Percentiles rank a stretch among this genome's conserved stretches.
Evolutionary conservation across 2,888 invertebrate species (phyloP).

Genomic region (Papilio demoleus): DNA sequence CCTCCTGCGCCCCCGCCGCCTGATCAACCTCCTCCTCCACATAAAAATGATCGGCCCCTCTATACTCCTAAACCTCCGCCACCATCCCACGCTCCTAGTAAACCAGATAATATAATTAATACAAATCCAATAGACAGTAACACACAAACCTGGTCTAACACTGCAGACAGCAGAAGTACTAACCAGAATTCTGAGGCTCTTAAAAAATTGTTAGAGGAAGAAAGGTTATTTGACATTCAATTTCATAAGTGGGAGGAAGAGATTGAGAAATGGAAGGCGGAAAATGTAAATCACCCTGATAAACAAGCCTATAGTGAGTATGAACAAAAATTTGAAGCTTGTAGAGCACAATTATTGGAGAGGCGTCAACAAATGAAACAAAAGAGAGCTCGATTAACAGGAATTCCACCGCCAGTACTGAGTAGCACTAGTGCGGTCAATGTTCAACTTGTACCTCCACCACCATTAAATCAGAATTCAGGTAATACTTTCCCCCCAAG

Average conservation of each 20-base stretch:
- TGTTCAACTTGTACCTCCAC: constrained; percentile 53
- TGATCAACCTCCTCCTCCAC: constrained; percentile 66
- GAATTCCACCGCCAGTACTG: constrained; percentile 52
- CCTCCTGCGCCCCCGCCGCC: constrained; percentile 60
- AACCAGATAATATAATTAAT: constrained; percentile 50
- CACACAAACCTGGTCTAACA: constrained; percentile 60
- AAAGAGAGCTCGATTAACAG: constrained; percentile 77
- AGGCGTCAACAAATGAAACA: constrained; percentile 92
- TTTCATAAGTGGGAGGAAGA: constrained; percentile 96
- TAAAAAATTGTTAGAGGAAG: constrained; percentile 84
- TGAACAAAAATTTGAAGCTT: constrained; percentile 94
- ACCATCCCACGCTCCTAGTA: constrained; percentile 42
- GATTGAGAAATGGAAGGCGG: constrained; percentile 95
- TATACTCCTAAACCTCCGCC: constrained; percentile 51
- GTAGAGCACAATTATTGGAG: constrained; percentile 90
- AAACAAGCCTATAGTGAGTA: constrained; percentile 93
- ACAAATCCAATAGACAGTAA: constrained; percentile 56
- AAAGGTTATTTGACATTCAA: constrained; percentile 93
- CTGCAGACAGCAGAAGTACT: constrained; percentile 48
- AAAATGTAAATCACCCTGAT: constrained; percentile 96
- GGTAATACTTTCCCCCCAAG: constrained; percentile 39
- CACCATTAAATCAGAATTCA: constrained; percentile 47
- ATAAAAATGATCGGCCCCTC: constrained; percentile 74
- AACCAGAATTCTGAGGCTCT: constrained; percentile 61
- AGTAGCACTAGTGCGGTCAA: constrained; percentile 48